A percentile compares a stretch with the other conserved stretches of the same genome.
Evolutionary conservation across 2,113 vertebrate genomes (phyloP).

Genomic region (Danio rerio): DNA sequence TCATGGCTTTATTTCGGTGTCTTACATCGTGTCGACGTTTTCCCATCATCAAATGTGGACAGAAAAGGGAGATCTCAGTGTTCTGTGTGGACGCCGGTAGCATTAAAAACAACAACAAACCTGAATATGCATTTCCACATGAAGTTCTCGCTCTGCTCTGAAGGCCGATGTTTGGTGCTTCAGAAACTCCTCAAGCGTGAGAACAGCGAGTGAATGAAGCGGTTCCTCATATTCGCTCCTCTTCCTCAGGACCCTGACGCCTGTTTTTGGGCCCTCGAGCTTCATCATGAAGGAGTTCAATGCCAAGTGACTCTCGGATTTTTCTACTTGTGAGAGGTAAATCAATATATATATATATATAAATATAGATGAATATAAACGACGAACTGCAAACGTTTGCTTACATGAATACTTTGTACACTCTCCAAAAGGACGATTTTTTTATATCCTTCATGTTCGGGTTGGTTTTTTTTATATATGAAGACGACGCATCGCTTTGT

Average conservation of each 20-base stretch:
- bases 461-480: slow-evolving; percentile 40
- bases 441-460: slow-evolving; percentile 33
- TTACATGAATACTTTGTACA: slow-evolving; percentile 51
- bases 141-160: neutral
- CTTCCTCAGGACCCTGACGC: slow-evolving; percentile 17
- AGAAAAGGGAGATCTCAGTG: neutral
- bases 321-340: slow-evolving; percentile 24
- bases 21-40: neutral
- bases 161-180: neutral
- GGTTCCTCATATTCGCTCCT: neutral
- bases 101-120: neutral
- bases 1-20: neutral
- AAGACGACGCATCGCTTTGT: slow-evolving; percentile 41
- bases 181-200: neutral
- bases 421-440: slow-evolving; percentile 51
- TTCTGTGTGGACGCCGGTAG: slow-evolving; percentile 28
- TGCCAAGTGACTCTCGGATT: slow-evolving; percentile 26
- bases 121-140: slow-evolving; percentile 44
- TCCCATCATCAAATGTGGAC: neutral
- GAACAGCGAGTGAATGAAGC: neutral
- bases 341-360: neutral
- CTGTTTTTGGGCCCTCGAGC: slow-evolving; percentile 1
- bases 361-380: neutral
- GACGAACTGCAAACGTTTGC: slow-evolving; percentile 28
- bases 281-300: slow-evolving; percentile 27